Evolutionary conservation across 2,888 invertebrate species (phyloP).

Genomic region (Globia sparganii): DNA sequence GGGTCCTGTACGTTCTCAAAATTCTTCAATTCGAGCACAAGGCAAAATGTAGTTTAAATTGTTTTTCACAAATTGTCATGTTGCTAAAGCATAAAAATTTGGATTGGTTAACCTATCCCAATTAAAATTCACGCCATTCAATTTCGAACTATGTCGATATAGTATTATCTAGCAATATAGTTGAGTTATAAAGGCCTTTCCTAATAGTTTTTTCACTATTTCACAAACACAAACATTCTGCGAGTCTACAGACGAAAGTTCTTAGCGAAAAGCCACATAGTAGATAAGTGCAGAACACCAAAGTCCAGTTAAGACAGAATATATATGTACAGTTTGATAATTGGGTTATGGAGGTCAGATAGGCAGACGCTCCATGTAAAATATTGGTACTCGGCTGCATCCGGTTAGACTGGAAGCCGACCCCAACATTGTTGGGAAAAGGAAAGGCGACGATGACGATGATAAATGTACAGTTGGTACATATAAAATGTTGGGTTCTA

Average conservation of each 20-base stretch:
- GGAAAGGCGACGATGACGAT: too few relatives aligned
- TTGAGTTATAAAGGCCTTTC: constrained; percentile 33
- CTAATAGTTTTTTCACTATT: constrained; percentile 39
- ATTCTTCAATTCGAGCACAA: background rate
- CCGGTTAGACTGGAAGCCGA: too few relatives aligned
- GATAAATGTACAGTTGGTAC: too few relatives aligned
- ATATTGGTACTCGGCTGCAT: too few relatives aligned
- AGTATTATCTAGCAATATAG: constrained; percentile 21
- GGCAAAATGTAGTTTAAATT: background rate
- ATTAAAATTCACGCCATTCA: background rate
- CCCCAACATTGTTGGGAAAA: too few relatives aligned
- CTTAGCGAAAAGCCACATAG: background rate
- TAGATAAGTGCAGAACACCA: constrained; percentile 7
- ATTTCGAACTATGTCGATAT: constrained; percentile 4
- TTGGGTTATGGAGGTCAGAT: too few relatives aligned
- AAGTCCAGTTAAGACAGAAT: background rate
- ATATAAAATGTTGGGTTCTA: too few relatives aligned
- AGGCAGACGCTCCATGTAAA: too few relatives aligned
- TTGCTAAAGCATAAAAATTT: background rate
- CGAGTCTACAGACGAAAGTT: constrained; percentile 7
- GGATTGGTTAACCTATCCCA: background rate
- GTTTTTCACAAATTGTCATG: background rate
- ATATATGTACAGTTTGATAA: too few relatives aligned
- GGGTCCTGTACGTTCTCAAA: too few relatives aligned
- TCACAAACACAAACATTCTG: constrained; percentile 37